Evolutionary conservation across 2,797 vertebrate genomes (phyloP).

Genomic region (Allobates femoralis): DNA sequence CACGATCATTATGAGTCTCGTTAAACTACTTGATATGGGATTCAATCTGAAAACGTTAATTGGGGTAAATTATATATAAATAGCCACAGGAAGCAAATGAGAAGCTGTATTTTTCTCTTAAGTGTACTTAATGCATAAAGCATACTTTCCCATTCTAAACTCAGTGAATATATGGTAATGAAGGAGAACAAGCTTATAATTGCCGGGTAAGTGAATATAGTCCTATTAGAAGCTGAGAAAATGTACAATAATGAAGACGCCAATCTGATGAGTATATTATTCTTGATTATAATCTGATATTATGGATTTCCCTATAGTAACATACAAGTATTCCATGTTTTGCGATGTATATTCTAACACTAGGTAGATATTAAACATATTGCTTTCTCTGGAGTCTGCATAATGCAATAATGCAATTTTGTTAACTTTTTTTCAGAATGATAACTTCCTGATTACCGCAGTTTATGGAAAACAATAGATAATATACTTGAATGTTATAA

Average conservation of each 20-base stretch:
- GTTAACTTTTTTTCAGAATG: not conserved
- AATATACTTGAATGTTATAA: not conserved
- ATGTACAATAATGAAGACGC: not conserved
- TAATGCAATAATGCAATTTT: too few species aligned
- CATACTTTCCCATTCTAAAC: not conserved
- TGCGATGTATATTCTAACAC: not conserved
- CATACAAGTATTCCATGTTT: not conserved
- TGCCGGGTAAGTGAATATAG: not conserved
- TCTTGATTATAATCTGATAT: not conserved
- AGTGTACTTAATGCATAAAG: slow-evolving; percentile 10
- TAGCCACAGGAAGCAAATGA: slow-evolving; percentile 27
- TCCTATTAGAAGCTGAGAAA: slow-evolving; percentile 23
- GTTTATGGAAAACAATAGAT: not conserved
- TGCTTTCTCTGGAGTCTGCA: not conserved
- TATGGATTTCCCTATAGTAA: not conserved
- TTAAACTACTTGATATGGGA: slow-evolving; percentile 1
- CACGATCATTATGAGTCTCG: not conserved
- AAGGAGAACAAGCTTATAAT: slow-evolving; percentile 11
- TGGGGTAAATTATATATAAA: slow-evolving; percentile 18
- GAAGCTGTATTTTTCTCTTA: slow-evolving; percentile 18
- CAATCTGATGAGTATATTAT: not conserved
- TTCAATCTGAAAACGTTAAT: slow-evolving; percentile 5
- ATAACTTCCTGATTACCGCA: not conserved
- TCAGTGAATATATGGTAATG: slow-evolving; percentile 34
- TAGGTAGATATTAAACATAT: not conserved